Percentiles rank a stretch among this genome's conserved stretches.
Conservation (phyloP, 1,140 invertebrate genomes). For the Drosophila eugracilis region DNA sequence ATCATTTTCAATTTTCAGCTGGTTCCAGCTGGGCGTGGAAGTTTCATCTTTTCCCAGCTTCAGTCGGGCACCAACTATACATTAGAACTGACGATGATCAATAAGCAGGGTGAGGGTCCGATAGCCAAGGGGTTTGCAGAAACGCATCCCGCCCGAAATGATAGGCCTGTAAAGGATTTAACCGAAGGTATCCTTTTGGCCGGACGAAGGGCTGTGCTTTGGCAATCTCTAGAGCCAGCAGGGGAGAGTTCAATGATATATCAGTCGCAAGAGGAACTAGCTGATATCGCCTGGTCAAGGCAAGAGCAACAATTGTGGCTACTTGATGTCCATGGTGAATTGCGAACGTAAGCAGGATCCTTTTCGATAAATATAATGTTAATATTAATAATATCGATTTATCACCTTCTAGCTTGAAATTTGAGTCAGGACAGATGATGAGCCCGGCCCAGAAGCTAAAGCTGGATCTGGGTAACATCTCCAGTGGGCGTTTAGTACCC, state of each 20-base stretch:
- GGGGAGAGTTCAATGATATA: constrained; percentile 83
- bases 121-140: constrained; percentile 63
- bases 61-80: constrained; percentile 91
- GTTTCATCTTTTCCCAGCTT: constrained; percentile 90
- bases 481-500: constrained; percentile 73
- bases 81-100: constrained; percentile 91
- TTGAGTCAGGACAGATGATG: constrained; percentile 17
- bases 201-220: constrained; percentile 87
- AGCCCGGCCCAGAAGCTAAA: constrained; percentile 1
- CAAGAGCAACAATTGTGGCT: constrained; percentile 90
- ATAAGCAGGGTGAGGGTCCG: constrained; percentile 92
- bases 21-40: constrained; percentile 28
- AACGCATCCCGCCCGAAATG: constrained; percentile 86
- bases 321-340: constrained; percentile 86
- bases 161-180: constrained; percentile 45
- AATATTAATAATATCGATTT: background rate
- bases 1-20: too few species aligned
- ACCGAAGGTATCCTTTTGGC: constrained; percentile 89
- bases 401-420: constrained; percentile 20
- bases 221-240: constrained; percentile 89
- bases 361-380: background rate
- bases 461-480: background rate
- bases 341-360: constrained; percentile 49
- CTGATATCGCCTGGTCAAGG: constrained; percentile 91
- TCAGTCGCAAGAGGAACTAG: constrained; percentile 39